A percentile compares a stretch with the other conserved stretches of the same genome.
Conservation (phyloP, 2,888 invertebrate genomes). For the Calameuta filiformis region DNA sequence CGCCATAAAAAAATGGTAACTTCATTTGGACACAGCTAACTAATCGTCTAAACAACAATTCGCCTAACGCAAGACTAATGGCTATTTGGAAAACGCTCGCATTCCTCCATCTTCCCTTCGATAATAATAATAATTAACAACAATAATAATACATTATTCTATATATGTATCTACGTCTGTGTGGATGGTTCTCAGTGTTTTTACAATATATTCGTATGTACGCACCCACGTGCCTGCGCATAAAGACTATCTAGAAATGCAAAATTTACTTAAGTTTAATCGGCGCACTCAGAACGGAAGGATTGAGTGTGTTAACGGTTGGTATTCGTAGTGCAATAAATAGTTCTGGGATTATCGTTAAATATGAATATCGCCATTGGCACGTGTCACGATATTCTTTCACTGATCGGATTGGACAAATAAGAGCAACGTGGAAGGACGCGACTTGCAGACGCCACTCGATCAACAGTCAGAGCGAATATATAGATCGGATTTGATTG, state of each 20-base stretch:
- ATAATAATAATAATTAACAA: background rate
- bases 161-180: background rate
- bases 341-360: background rate
- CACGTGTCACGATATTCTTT: background rate
- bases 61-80: conserved; percentile 27
- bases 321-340: background rate
- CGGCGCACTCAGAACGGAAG: background rate
- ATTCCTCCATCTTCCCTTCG: background rate
- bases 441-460: background rate
- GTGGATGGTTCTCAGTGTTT: background rate
- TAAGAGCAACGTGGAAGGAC: background rate
- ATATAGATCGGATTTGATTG: background rate
- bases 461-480: no score
- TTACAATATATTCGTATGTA: conserved; percentile 19
- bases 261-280: conserved; percentile 26
- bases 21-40: conserved; percentile 23
- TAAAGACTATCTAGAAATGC: conserved; percentile 30
- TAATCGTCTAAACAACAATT: conserved; percentile 18
- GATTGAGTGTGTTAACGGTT: background rate
- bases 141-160: background rate
- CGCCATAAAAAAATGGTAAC: conserved; percentile 27
- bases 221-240: background rate
- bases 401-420: background rate
- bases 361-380: background rate
- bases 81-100: conserved; percentile 20